Base-by-base conservation (phyloP, 2,797 vertebrate genomes). In the Anguilla obscura region DNA sequence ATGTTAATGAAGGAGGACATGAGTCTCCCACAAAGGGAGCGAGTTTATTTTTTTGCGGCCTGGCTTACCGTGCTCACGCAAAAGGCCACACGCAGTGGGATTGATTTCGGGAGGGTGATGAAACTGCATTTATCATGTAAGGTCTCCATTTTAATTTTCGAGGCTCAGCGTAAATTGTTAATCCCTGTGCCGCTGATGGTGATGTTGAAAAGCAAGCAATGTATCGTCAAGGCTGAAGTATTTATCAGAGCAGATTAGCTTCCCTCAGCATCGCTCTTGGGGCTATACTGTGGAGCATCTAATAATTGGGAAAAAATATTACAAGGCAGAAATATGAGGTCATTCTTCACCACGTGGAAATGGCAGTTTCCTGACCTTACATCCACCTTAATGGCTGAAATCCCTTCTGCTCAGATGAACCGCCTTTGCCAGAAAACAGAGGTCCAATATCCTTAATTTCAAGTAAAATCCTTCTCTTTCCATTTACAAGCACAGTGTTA, bases 271-370 rank as follows among this genome's bases (percentile, higher is more conserved):
- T 82, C 79, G 50, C 79, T 82, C 40, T 5, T n/a, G 9, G 45
- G 79, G 40, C 79, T n/a, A 69, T 69, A 50, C 79, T n/a, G 18
- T n/a, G 74, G 74, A 76, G 12, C 9, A 8, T 50, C 79, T 48
- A 50, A 82, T 82, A 82, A 82, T 82, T 50, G 79, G 8, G 10
- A n/a, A 82, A 82, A 82, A 50, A 82, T 50, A 82, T 50, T 82
- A 82, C 79, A 82, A n/a, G 79, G 79, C 79, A 82, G 79, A 80
- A 48, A 80, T 80, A 24, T 80, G 76, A 80, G 36, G n/a, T 80
- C 30, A 16, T 74, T 36, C 30, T 36, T 30, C 69, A 21, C 16
- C 2, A 40, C 40, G 74, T 40, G 36, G 33, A 76, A 76, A 76
- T n/a, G 1, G 40, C 36, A 50, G 40, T 50, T 82, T 82, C 40